Evolutionary conservation across 2,113 vertebrate species (phyloP), one percentile per base, ranked within the genome.

Genomic region (Tachuris rubrigastra): DNA sequence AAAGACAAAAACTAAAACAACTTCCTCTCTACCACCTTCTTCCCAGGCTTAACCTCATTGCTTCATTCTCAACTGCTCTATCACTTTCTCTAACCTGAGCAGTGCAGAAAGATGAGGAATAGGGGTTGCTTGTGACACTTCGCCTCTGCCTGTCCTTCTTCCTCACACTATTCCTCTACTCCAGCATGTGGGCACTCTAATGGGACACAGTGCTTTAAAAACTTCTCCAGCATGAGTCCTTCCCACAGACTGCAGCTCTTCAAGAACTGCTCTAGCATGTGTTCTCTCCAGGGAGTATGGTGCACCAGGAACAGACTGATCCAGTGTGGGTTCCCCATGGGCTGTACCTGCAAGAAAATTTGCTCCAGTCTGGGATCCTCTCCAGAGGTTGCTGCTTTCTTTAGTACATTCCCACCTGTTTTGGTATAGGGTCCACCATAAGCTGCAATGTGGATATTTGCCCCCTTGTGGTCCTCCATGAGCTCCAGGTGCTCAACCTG

Each of bases 131-230:
- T 10, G 19, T 5, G 4, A 20, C 30, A n/a, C 6, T 39, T 83
- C 0, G 0, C 27, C 6, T 87, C 33, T 42, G 1, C 4, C 19
- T 60, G 6, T 71, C 16, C 33, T 80, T 68, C 27, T 21, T 79
- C 30, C 24, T 55, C 20, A 72, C 2, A 7, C 11, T 59, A 12
- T 50, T 47, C 8, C 37, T 18, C 16, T 56, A 7, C 5, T 89
- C 4, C 28, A 37, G 12, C 2, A 4, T n/a, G 4, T 11, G 5
- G 2, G 6, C 4, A 27, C 10, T 91, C 37, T 14, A 17, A 44
- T 33, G 19, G 10, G 12, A 37, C 27, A 59, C 3, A 55, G 9
- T 31, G 12, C 9, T 50, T 69, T 20, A 49, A 59, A 18, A 91
- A 67, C 24, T 87, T 31, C 22, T 76, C 8, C 21, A 56, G 7